phyloP scores from a whole-genome alignment of 35 echinoderm and acorn worm species.

The Holothuria glaberrima region DNA sequence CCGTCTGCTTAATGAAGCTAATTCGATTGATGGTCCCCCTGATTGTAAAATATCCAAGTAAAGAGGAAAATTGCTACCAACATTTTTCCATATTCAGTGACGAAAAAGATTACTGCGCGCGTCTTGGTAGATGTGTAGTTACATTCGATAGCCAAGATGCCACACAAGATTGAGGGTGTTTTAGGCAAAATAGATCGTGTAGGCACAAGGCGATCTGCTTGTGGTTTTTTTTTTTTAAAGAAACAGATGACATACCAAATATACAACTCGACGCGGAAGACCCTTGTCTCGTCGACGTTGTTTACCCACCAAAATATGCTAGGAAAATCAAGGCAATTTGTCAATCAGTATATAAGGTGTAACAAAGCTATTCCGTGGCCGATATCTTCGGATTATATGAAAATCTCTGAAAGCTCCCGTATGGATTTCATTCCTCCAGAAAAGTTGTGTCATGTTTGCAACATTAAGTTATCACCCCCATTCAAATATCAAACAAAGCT shows the following conservation, averaged over 20 bases:
- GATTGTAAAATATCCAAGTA: neutral
- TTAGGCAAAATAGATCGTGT: constrained; percentile 20
- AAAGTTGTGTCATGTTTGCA: neutral
- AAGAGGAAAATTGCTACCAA: neutral
- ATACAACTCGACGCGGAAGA: neutral
- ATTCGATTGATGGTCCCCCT: neutral
- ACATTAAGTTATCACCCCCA: neutral
- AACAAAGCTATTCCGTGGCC: constrained; percentile 1
- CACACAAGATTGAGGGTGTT: constrained; percentile 2
- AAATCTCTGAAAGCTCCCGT: neutral
- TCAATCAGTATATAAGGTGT: neutral
- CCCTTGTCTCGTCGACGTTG: neutral
- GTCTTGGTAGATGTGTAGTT: constrained; percentile 41
- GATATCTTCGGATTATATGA: neutral
- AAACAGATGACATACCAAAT: neutral
- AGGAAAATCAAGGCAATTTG: neutral
- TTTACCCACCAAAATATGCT: constrained; percentile 14
- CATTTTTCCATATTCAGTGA: constrained; percentile 42
- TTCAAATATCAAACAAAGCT: constrained; percentile 32
- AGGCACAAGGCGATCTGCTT: constrained; percentile 8
- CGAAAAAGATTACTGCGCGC: constrained; percentile 11
- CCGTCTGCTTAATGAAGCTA: neutral
- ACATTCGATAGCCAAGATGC: neutral
- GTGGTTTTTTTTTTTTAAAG: constrained; percentile 19
- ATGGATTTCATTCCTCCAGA: constrained; percentile 19